Conservation (phyloP, 2,797 vertebrate genomes). For the Falco naumanni region DNA sequence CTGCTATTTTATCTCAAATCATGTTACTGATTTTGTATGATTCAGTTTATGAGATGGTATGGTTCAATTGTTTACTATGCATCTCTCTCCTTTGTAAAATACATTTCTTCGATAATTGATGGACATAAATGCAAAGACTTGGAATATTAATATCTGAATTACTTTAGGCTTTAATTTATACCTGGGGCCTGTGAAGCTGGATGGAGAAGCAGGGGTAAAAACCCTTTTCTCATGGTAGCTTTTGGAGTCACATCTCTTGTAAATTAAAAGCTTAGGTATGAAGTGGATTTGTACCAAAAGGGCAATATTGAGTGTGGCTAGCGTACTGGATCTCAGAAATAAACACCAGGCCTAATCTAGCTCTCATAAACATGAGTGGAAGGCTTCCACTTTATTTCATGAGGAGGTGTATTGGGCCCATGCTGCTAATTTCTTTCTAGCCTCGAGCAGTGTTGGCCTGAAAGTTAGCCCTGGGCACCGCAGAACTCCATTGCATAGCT, state of each 20-base stretch:
- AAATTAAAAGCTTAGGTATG: not conserved
- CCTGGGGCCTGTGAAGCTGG: not conserved
- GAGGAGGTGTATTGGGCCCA: not conserved
- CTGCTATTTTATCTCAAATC: not conserved
- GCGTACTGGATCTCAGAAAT: not conserved
- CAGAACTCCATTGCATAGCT: not conserved
- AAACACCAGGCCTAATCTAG: not conserved
- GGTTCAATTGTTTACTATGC: not conserved
- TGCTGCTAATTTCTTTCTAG: conserved; percentile 23
- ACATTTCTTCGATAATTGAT: not conserved
- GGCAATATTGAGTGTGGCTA: not conserved
- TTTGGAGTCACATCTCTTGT: not conserved
- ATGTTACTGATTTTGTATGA: not conserved
- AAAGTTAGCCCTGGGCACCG: not conserved
- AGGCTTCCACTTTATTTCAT: not conserved
- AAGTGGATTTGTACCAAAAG: not conserved
- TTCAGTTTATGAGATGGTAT: not conserved
- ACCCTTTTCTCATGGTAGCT: not conserved
- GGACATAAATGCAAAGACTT: not conserved
- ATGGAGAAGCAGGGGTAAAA: not conserved
- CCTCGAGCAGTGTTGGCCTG: not conserved
- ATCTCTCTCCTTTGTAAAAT: not conserved
- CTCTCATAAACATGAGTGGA: not conserved
- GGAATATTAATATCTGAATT: not conserved
- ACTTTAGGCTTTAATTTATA: not conserved